Evolutionary conservation across 2,888 invertebrate species (phyloP).

Genomic region (Aphodius granarius): DNA sequence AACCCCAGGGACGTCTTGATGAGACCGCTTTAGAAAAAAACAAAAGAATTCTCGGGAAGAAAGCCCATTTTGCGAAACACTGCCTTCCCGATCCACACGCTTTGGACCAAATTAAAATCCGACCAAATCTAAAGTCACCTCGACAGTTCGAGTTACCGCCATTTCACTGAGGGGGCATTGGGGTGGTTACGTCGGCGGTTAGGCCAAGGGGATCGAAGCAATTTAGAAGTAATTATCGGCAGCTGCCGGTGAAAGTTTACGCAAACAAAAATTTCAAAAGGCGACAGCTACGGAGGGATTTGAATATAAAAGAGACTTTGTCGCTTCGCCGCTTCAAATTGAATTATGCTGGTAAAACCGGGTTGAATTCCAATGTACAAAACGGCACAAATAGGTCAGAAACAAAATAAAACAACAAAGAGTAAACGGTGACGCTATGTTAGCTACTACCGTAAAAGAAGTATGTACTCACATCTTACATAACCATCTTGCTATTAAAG

Average conservation of each 20-base stretch:
- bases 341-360: not conserved
- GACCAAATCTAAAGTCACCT: not conserved
- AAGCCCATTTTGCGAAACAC: constrained; percentile 7
- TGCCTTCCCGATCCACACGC: not conserved
- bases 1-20: not conserved
- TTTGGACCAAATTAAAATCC: not conserved
- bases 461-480: no score
- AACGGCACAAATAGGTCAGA: not conserved
- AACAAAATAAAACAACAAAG: no score
- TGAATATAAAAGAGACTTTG: not conserved
- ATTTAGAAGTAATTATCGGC: constrained; percentile 25
- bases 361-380: not conserved
- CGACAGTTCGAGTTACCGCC: constrained; percentile 3
- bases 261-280: constrained; percentile 17
- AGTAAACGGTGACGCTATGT: no score
- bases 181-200: not conserved
- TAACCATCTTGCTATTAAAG: no score
- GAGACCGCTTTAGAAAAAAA: not conserved
- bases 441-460: not conserved
- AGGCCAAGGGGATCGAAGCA: constrained; percentile 8
- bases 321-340: not conserved
- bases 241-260: constrained; percentile 15
- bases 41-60: constrained; percentile 16
- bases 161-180: not conserved
- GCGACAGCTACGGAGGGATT: not conserved